Conservation (phyloP, 2,113 vertebrate genomes). For the Pedetes capensis region DNA sequence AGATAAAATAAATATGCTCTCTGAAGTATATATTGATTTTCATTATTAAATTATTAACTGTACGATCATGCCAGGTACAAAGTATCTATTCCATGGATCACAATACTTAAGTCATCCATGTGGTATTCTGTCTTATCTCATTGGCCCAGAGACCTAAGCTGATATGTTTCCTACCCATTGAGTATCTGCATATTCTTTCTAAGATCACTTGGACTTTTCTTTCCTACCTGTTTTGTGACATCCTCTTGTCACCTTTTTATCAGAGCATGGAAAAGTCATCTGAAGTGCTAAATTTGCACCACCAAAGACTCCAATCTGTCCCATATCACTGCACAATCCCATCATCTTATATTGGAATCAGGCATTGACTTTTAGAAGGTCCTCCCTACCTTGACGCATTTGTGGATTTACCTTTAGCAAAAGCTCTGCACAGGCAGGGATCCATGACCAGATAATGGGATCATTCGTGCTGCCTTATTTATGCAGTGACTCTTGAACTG, state of each 20-base stretch:
- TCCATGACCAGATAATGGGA: constrained; percentile 69
- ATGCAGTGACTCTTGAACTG: constrained; percentile 50
- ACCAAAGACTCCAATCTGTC: constrained; percentile 32
- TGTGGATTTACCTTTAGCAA: constrained; percentile 60
- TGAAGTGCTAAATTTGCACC: constrained; percentile 29
- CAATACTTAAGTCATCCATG: not conserved
- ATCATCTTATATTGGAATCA: constrained; percentile 4
- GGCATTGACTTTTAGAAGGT: constrained; percentile 61
- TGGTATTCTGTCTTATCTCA: not conserved
- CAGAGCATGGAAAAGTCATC: not conserved
- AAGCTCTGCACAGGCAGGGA: constrained; percentile 25
- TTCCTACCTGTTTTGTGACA: not conserved
- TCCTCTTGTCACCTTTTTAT: constrained; percentile 24
- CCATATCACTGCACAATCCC: constrained; percentile 25
- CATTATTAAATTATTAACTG: not conserved
- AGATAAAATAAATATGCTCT: not conserved
- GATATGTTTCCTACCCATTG: not conserved
- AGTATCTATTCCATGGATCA: not conserved
- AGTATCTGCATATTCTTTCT: not conserved
- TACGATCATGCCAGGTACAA: too few relatives aligned
- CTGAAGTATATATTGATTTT: not conserved
- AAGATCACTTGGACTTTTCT: not conserved
- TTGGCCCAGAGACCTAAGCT: not conserved
- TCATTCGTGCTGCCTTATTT: constrained; percentile 50
- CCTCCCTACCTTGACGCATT: constrained; percentile 4